These are phyloP conservation scores for Adineta ricciae DNA, from an alignment of 2,888 invertebrate species.

Conservation along the genomic window DNA sequence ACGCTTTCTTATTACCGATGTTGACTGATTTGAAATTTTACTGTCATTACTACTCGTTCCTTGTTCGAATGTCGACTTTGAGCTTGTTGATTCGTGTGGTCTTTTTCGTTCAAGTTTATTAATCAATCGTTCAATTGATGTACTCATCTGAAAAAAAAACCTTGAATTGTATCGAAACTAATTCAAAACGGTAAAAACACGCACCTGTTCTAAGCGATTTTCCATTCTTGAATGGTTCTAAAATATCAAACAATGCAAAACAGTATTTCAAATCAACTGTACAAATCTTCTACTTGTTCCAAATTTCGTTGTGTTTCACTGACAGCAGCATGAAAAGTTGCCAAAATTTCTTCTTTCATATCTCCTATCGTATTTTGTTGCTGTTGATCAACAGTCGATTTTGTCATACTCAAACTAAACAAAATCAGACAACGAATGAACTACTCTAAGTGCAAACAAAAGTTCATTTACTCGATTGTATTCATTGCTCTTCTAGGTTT, in stretches of 20 bases:
- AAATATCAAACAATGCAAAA: background rate
- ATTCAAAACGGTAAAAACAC: background rate
- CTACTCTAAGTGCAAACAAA: background rate
- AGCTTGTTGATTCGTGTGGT: too few species aligned
- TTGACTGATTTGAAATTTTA: too few species aligned
- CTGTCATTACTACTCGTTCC: too few species aligned
- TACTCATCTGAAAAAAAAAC: background rate
- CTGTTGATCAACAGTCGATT: background rate
- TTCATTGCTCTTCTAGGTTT: background rate
- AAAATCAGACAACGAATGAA: background rate
- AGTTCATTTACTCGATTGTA: background rate
- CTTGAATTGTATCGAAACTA: background rate
- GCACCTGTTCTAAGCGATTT: background rate
- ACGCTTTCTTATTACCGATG: too few species aligned
- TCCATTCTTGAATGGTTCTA: background rate
- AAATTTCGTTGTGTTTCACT: background rate
- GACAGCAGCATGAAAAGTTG: background rate
- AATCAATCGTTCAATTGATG: background rate
- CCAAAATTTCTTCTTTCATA: background rate
- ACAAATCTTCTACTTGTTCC: background rate
- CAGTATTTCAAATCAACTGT: too few species aligned
- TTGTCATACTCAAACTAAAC: background rate
- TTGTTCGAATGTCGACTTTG: too few species aligned
- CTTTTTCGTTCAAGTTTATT: background rate
- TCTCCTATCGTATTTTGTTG: background rate